Base-by-base conservation (phyloP, 2,113 vertebrate species). In the Azemiops feae region DNA sequence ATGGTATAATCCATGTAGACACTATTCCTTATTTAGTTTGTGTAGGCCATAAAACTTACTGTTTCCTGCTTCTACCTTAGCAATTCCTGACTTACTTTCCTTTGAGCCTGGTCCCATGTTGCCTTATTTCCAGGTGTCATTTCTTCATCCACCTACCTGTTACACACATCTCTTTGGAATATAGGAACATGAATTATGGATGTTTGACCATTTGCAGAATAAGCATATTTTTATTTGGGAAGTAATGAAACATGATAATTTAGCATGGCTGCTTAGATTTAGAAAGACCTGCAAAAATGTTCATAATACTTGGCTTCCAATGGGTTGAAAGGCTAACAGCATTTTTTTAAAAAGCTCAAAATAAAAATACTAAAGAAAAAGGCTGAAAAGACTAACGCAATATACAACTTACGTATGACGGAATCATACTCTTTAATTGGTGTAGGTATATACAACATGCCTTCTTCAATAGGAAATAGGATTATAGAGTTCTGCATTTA, bases 381-480 rank as follows among this genome's bases (percentile, higher is more conserved):
- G 30, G 11, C 47, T 58, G 10, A 89, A 89, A 57, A 60, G 1
- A 88, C 16, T 88, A n/a, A 45, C n/a, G 57, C 25, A 27, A 25
- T 30, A 39, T 22, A 53, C 47, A 52, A 27, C 55, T 94, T 87
- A 43, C 14, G 12, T 16, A 87, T 92, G 81, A 85, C 52, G 90
- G 25, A 92, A 90, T 14, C 8, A 5, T 50, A 39, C 86, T 91
- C 25, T n/a, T 34, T 92, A 25, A 95, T 92, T 88, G 10, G 50
- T 30, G 53, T 8, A 91, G 88, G 85, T 43, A 7, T 58, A 53
- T 93, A 5, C 8, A 85, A 52, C 39, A 47, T 64, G 87, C 92
- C 91, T 92, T 91, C 90, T 11, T 58, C 92, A 27, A 10, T 1
- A 94, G 93, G 91, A 14, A 18, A 85, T 53, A 93, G 22, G 92